Percentiles rank a stretch among this genome's conserved stretches.
phyloP scores from a whole-genome alignment of 2,888 invertebrate genomes.

The Tolmerus cingulatus region DNA sequence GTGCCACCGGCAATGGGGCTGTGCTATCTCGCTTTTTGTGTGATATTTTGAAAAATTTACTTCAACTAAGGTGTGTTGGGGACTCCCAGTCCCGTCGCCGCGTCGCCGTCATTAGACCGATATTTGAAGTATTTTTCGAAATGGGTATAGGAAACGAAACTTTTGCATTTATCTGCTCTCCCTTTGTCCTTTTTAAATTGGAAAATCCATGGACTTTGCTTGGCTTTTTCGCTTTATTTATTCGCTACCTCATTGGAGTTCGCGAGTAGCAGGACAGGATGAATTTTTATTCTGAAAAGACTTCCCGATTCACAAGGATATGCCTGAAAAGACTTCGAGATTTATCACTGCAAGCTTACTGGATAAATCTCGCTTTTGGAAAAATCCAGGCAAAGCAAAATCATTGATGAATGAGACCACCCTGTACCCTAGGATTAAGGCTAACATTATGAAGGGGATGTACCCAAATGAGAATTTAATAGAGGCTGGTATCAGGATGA shows the following conservation, averaged over 20 bases:
- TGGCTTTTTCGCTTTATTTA: background rate
- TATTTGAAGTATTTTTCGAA: background rate
- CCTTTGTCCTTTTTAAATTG: background rate
- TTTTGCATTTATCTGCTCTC: background rate
- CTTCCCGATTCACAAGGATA: background rate
- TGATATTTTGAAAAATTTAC: background rate
- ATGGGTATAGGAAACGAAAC: background rate
- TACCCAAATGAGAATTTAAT: constrained; percentile 6
- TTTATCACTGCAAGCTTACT: constrained; percentile 12
- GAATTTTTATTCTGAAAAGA: background rate
- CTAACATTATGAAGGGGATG: constrained; percentile 18
- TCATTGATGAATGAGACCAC: constrained; percentile 19
- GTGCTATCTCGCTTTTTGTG: background rate
- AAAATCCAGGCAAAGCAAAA: constrained; percentile 20
- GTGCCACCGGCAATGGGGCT: background rate
- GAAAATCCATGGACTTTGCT: constrained; percentile 17
- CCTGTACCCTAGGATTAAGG: background rate
- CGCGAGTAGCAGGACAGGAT: background rate
- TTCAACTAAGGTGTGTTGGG: background rate
- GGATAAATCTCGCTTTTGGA: constrained; percentile 27
- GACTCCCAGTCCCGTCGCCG: background rate
- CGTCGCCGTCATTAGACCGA: background rate
- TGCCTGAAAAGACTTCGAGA: background rate
- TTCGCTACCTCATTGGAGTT: background rate
- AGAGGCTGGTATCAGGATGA: background rate